A percentile compares a stretch with the other conserved stretches of the same genome.
Evolutionary conservation across 2,113 vertebrate genomes (phyloP).

Genomic region (Mola mola): DNA sequence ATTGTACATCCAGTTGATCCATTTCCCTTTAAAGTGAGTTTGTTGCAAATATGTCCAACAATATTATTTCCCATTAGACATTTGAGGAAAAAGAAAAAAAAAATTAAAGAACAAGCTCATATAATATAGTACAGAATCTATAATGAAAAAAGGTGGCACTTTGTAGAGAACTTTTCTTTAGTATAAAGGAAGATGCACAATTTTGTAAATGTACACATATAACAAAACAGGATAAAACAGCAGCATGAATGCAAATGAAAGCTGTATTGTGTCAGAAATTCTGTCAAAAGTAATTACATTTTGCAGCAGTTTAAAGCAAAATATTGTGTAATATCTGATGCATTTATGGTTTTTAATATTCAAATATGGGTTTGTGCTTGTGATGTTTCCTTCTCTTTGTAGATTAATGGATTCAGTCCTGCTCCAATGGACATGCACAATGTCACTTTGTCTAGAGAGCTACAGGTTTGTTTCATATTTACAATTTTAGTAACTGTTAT

Average conservation of each 20-base stretch:
- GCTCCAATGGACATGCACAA: constrained; percentile 89
- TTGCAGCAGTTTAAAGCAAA: background rate
- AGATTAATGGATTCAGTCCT: constrained; percentile 90
- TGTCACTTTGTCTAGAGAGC: constrained; percentile 90
- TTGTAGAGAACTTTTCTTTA: too few species aligned
- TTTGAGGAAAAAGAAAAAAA: too few species aligned
- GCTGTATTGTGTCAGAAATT: background rate
- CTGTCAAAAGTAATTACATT: too few species aligned
- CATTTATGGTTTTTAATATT: background rate
- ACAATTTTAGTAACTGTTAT: too few species aligned
- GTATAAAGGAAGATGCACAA: background rate
- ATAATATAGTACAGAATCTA: too few species aligned
- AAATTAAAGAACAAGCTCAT: too few species aligned
- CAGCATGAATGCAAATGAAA: background rate
- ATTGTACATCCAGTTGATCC: too few species aligned
- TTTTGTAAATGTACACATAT: background rate
- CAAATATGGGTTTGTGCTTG: background rate
- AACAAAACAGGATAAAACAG: too few species aligned
- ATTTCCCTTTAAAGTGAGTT: too few species aligned
- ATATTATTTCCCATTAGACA: too few species aligned
- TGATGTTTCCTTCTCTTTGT: constrained; percentile 21
- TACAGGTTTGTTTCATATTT: constrained; percentile 86
- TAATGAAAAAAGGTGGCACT: too few species aligned
- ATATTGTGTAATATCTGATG: background rate
- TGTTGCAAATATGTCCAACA: too few species aligned